Evolutionary conservation across 2,888 invertebrate species (phyloP), one percentile per base, ranked within the genome.

Genomic region (Melangyna quadrimaculata): DNA sequence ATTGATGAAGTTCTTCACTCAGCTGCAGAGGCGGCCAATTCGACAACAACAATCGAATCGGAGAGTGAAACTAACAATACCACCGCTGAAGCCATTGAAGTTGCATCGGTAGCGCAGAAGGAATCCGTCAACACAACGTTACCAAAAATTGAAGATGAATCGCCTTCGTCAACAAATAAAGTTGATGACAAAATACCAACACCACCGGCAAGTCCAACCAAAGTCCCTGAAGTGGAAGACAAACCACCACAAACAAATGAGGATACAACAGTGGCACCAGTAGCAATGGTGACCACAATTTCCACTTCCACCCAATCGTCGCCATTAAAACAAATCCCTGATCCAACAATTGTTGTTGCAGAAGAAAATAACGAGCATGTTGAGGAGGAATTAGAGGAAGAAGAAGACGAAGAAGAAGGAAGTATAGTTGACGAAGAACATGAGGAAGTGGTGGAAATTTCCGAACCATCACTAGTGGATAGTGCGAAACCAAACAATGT

Each of bases 1-100:
- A 93, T 93, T 1, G 93, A 93, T 80, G 93, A 94, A 83, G 93
- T 93, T 22, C 88, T 93, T n/a, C 92, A 92, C 24, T 91, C 93
- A 74, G 93, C 93, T 7, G 89, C 93, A 22, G 93, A 93, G 88
- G 92, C 92, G 19, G 93, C 93, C 2, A 59, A 45, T 14, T 40
- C 48, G 9, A 12, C 17, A 6, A 29, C 14, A n/a, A 27, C 17
- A 9, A 10, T 17, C 32, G 59, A 77, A 48, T 51, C 4, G 2
- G 80, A 72, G 3, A 43, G 35, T 48, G 69, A 55, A 45, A n/a
- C 74, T 12, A 48, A 57, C 43, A 48, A 78, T 3, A 29, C 55
- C 5, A n/a, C 57, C 24, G 10, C 24, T 69, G 79, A 72, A 55
- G 32, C 61, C 1, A 51, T 22, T 12, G 67, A 79, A 40, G 55